Base-by-base conservation (phyloP, 92 coral and sea anemone species). In the Micromussa lordhowensis region DNA sequence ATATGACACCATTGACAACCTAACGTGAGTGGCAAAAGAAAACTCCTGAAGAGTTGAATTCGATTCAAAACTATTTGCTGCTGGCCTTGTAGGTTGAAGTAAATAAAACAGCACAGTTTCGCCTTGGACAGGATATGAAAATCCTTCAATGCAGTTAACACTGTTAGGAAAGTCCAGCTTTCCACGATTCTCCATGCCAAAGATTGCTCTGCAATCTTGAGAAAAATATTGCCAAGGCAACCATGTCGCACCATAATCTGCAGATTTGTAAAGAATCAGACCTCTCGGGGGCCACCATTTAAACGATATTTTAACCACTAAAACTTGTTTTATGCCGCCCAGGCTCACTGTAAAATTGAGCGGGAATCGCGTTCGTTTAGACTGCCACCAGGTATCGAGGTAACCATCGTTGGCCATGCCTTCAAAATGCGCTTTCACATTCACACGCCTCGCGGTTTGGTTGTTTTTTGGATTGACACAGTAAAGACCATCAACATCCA, bases 371-470 rank as follows among this genome's bases (percentile, higher is more conserved):
- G 87, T 72, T 32, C 74, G 68, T 32, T 51, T 75, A 13, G 93
- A 91, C 34, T 91, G 93, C 93, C 93, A 91, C 93, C 93, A 91
- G 26, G 93, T 91, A 31, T 66, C 51, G 10, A 18, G 59, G 18
- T 74, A 32, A 14, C 93, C 93, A 91, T 91, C 93, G 29, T 83
- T 87, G 10, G 77, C 88, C 68, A 86, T 64, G 35, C 87, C 93
- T 17, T 48, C 71, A 31, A 63, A 86, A 35, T 91, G 93, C 11
- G 93, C 83, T 31, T 87, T 74, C 16, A 28, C 54, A 34, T 75
- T 87, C 34, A 91, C 68, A 49, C 93, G 91, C 8, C 82, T 31
- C 2, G 58, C 63, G n/a, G 87, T 80, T 35, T 19, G 35, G 80
- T 87, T 75, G 66, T 44, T 80, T 74, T 72, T 38, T 11, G 79